Percentiles rank a stretch among this genome's conserved stretches.
Conservation (phyloP, 2,797 vertebrate genomes). For the Podarcis lilfordi region DNA sequence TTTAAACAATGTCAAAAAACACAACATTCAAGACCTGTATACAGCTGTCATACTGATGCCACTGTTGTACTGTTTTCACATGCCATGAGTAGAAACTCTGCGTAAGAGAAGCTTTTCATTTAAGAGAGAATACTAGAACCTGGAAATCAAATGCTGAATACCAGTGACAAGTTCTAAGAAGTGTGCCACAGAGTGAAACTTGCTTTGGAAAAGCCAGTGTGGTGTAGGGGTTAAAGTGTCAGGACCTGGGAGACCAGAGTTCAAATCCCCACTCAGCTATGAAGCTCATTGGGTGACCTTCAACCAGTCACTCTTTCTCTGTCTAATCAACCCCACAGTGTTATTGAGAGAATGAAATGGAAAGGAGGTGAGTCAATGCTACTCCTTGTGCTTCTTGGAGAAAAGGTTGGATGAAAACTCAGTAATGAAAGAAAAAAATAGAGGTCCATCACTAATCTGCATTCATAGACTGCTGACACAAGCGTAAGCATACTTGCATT, state of each 20-base stretch:
- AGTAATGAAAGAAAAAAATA: background rate
- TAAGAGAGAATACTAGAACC: background rate
- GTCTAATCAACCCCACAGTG: background rate
- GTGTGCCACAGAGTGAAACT: background rate
- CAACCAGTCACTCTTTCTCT: background rate
- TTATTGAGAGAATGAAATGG: background rate
- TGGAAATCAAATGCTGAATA: background rate
- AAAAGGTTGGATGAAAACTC: background rate
- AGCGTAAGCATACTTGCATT: background rate
- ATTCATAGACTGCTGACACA: background rate
- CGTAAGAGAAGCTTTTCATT: conserved; percentile 1
- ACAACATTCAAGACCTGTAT: background rate
- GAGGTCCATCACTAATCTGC: background rate
- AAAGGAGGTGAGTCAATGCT: background rate
- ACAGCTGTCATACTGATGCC: background rate
- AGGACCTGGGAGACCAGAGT: background rate
- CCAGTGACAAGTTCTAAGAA: background rate
- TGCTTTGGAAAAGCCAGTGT: conserved; percentile 2
- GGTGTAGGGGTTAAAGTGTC: too few species aligned
- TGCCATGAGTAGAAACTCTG: background rate
- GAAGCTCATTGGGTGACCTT: background rate
- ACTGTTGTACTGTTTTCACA: background rate
- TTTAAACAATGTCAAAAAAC: background rate
- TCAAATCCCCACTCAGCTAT: background rate
- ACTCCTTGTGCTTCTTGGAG: background rate